A percentile compares a stretch with the other conserved stretches of the same genome.
These are phyloP conservation scores for Hemicrepidius hirtus DNA, from an alignment of 2,888 invertebrate species.

Conservation along the genomic window DNA sequence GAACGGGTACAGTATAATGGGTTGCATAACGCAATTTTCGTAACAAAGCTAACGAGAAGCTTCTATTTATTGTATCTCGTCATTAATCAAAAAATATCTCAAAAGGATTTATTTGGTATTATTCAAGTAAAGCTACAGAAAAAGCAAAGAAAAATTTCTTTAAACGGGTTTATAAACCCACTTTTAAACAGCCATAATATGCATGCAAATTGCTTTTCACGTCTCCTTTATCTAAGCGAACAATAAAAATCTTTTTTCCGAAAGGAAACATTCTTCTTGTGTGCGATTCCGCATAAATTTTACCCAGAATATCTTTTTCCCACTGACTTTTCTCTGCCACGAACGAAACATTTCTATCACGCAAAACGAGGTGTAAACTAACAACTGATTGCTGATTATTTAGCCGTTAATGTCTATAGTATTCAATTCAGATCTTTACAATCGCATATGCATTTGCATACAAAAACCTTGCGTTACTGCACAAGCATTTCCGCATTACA, in stretches of 20 bases:
- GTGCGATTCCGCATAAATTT: constrained; percentile 29
- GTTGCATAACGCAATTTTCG: too few relatives aligned
- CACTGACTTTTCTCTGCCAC: constrained; percentile 7
- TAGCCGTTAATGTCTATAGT: constrained; percentile 17
- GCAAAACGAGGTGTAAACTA: constrained; percentile 13
- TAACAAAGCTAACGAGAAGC: too few relatives aligned
- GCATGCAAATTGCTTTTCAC: constrained; percentile 46
- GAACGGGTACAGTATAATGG: too few relatives aligned
- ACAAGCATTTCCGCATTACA: constrained; percentile 25
- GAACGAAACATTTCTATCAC: constrained; percentile 1
- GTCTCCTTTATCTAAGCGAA: constrained; percentile 28
- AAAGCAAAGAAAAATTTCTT: constrained; percentile 3
- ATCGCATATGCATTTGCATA: constrained; percentile 19
- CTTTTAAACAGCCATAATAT: constrained; percentile 34
- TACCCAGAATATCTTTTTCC: constrained; percentile 11
- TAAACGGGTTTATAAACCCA: constrained; percentile 25
- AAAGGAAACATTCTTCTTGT: constrained; percentile 29
- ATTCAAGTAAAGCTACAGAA: neutral
- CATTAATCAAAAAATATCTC: neutral
- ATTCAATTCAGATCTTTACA: constrained; percentile 20
- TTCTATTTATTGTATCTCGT: too few relatives aligned
- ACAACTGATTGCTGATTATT: constrained; percentile 14
- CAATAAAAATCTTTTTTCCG: constrained; percentile 30
- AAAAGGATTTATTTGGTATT: constrained; percentile 1
- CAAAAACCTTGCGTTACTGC: constrained; percentile 28